These are phyloP conservation scores for Drosophila nr. fundita DNA, from an alignment of 2,888 invertebrate genomes.

Conservation along the genomic window DNA sequence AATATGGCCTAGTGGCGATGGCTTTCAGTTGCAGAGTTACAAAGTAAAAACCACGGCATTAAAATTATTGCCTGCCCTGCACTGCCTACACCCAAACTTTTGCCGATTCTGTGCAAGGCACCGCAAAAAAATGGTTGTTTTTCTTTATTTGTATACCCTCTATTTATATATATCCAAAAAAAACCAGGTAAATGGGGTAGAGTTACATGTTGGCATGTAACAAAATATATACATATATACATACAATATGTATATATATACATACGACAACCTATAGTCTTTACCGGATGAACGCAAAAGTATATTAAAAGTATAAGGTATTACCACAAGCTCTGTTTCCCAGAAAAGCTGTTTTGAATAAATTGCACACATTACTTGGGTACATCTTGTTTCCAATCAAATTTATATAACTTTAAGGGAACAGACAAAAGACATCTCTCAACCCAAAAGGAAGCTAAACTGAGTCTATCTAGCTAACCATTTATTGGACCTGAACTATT, in stretches of 20 bases:
- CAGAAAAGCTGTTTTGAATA: not conserved
- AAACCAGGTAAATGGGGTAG: slow-evolving; percentile 9
- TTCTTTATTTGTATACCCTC: slow-evolving; percentile 19
- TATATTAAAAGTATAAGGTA: not conserved
- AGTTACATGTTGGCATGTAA: slow-evolving; percentile 3
- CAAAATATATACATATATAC: not conserved
- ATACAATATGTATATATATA: not conserved
- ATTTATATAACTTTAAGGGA: not conserved
- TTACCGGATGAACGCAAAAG: not conserved
- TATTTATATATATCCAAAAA: slow-evolving; percentile 6
- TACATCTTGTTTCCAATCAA: not conserved
- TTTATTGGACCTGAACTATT: not conserved
- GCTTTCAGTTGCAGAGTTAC: slow-evolving; percentile 19
- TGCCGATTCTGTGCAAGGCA: slow-evolving; percentile 50
- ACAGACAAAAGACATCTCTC: not conserved
- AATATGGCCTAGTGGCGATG: slow-evolving; percentile 16
- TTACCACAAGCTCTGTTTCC: not conserved
- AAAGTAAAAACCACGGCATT: slow-evolving; percentile 44
- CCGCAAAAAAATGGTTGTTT: slow-evolving; percentile 37
- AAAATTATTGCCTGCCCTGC: slow-evolving; percentile 12
- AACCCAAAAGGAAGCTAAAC: not conserved
- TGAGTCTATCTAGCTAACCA: not conserved
- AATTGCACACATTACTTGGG: not conserved
- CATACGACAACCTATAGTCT: not conserved
- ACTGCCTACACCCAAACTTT: slow-evolving; percentile 7